Base-by-base conservation (phyloP, 2,113 vertebrate species). In the Xerus inauris region DNA sequence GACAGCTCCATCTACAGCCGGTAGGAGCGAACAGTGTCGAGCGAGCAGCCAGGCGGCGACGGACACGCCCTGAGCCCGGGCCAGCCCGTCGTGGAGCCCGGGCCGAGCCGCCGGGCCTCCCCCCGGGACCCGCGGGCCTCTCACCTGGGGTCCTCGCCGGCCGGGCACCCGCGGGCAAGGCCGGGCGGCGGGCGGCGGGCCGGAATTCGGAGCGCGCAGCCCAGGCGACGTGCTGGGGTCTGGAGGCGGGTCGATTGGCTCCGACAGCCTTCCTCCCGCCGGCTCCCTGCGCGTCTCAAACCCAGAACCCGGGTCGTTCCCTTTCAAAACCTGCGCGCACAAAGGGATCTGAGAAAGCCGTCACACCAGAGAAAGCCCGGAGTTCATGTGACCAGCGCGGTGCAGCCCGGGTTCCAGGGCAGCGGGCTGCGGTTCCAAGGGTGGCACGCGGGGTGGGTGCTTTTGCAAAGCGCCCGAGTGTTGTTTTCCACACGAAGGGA, bases 231-330 rank as follows among this genome's bases (percentile, higher is more conserved):
- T 97, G 96, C 67, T 49, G 96, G 72, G 94, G 51, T 11, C 98
- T 16, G 11, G 77, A 26, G 0, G 64, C 97, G 97, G 97, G 65
- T 94, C 94, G 90, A 98, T 97, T 87, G 98, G 97, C 98, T 98
- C 98, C 91, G 97, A 98, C 96, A 98, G 96, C 98, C 94, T 4
- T 97, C 89, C 2, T 94, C 97, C 94, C 98, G 97, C 97, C 97
- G 90, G 93, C 75, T 64, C 87, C 97, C 94, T 71, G 86, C 96
- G 26, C 90, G 79, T 89, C 97, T 94, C 97, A 95, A 22, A 90
- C 96, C 95, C 97, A 80, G 96, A 82, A 89, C 97, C 97, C 94
- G 73, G 94, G 93, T 65, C 94, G 87, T 42, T 89, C 54, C 62
- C 97, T 89, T 90, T 94, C 94, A 94, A 93, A 81, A 90, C 96